Conservation (phyloP, 2,113 vertebrate species). For the Vulpes vulpes region DNA sequence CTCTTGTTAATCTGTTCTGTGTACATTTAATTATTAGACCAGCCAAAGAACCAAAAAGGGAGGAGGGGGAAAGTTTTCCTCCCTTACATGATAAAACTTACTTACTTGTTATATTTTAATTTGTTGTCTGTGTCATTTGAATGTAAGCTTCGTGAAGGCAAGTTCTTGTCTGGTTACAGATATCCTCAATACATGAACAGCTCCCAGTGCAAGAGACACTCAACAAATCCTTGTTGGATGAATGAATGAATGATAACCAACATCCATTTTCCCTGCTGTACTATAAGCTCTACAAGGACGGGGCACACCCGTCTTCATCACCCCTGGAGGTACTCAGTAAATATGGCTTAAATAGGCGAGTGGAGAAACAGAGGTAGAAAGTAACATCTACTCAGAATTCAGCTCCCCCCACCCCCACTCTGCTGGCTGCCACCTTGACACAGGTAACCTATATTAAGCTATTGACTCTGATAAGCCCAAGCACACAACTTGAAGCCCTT, state of each 20-base stretch:
- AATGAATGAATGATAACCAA: background rate
- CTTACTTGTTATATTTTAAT: background rate
- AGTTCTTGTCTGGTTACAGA: background rate
- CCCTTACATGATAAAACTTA: background rate
- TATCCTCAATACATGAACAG: too few species aligned
- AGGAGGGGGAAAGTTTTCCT: background rate
- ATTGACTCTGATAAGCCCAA: background rate
- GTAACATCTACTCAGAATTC: background rate
- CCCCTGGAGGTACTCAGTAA: background rate
- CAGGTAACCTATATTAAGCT: slow-evolving; percentile 15
- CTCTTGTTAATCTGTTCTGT: background rate
- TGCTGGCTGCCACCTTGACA: background rate
- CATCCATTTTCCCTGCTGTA: background rate
- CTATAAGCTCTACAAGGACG: background rate
- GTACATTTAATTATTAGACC: background rate
- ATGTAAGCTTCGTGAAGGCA: background rate
- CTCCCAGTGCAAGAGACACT: background rate
- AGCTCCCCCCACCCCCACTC: background rate
- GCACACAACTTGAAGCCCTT: background rate
- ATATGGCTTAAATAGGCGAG: background rate
- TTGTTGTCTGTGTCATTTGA: background rate
- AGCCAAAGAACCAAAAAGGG: background rate
- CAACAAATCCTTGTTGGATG: background rate
- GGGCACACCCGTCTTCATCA: background rate
- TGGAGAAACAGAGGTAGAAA: background rate